Base-by-base conservation (phyloP, 2,888 invertebrate genomes). In the Andrena bucephala region DNA sequence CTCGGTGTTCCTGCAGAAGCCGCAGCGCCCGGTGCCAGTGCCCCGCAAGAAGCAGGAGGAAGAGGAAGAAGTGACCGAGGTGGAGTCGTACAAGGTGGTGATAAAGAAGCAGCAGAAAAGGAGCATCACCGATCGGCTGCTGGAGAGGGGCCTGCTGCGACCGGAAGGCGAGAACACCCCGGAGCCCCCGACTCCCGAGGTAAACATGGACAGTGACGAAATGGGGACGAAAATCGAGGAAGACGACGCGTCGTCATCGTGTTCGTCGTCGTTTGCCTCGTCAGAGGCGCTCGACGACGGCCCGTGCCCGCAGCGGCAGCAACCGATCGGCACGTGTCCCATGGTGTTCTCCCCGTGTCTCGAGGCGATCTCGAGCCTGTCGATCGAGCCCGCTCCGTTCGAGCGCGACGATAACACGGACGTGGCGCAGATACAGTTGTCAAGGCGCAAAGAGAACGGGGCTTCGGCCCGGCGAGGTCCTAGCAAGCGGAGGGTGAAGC, bases 1-100 rank as follows among this genome's bases (percentile, higher is more conserved):
- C 95, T 97, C 97, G 3, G 97, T 97, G 42, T 97, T 97, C 90
- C 92, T 97, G 82, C 96, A 97, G 93, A 97, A 96, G 89, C 97
- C 97, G 0, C 95, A 96, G 87, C 94, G 97, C 27, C 96, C 97
- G 0, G 95, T 96, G 84, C 97, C 97, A 0, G 89, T 88, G 67
- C 91, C 94, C 0, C 93, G 93, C 63, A 89, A 89, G 77, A 80
- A 82, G 52, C 91, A 94, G 83, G 70, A 70, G 62, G 69, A 82
- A 60, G 69, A 82, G 16, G 6, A 57, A n/a, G 60, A 80, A 5
- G 77, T 81, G 20, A 29, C 36, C 36, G 81, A 76, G 29, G 77
- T 33, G 31, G 92, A 92, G 71, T 78, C 88, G 2, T 94, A 94
- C 83, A 90, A 75, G 63, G 94, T 94, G 52, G 90, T 94, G 29